phyloP scores from a whole-genome alignment of 2,113 vertebrate genomes.

The Forbesichthys agassizii region DNA sequence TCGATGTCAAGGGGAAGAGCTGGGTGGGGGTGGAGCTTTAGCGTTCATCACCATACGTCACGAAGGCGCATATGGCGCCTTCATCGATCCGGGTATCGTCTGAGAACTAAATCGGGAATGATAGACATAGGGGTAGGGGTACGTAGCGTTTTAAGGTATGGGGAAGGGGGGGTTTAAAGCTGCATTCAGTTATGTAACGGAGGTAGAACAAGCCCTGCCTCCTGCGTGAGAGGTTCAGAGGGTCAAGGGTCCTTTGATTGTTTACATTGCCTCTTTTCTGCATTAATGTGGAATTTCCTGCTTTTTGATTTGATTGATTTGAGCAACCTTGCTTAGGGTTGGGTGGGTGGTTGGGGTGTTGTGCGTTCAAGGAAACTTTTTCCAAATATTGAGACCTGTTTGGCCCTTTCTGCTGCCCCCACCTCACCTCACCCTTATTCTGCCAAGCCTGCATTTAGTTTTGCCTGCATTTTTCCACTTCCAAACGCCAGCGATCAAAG shows the following conservation, averaged over 20 bases:
- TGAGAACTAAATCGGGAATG: no score
- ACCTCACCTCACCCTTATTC: slow-evolving; percentile 38
- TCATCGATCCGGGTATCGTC: no score
- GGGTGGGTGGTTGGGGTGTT: slow-evolving; percentile 21
- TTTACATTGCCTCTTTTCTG: slow-evolving; percentile 72
- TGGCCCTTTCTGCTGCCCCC: slow-evolving; percentile 30
- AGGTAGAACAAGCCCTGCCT: slow-evolving; percentile 55
- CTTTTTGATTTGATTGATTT: slow-evolving; percentile 48
- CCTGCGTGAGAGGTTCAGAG: slow-evolving; percentile 31
- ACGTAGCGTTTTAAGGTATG: no score
- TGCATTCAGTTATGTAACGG: slow-evolving; percentile 62
- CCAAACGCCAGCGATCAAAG: slow-evolving; percentile 65
- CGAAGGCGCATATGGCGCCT: no score
- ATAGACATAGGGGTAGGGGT: no score
- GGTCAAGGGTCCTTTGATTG: slow-evolving; percentile 73
- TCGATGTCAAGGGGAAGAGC: slow-evolving; percentile 14
- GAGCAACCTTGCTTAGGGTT: slow-evolving; percentile 45
- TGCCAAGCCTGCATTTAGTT: neutral
- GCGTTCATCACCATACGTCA: no score
- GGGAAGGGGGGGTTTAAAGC: no score
- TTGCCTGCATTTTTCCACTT: slow-evolving; percentile 38
- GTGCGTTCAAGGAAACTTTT: slow-evolving; percentile 44
- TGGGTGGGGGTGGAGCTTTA: neutral
- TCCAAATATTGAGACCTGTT: slow-evolving; percentile 54
- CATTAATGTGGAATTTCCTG: slow-evolving; percentile 79